Evolutionary conservation across 2,888 invertebrate genomes (phyloP).

Genomic region (Diarsia rubi): DNA sequence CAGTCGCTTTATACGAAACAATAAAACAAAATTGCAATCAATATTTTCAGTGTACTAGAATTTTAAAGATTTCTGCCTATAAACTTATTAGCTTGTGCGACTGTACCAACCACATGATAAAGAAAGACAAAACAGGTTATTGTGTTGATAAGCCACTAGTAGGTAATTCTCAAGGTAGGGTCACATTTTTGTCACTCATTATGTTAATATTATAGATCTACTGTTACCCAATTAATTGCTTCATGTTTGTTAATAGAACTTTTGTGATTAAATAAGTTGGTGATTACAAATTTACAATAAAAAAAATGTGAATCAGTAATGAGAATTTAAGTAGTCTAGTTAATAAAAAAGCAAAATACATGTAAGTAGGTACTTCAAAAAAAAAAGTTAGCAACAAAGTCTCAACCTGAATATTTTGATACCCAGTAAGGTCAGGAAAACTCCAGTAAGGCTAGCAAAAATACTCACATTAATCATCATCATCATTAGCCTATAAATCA

Average conservation of each 20-base stretch:
- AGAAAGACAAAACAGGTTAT: conserved; percentile 23
- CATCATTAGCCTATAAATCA: too few relatives aligned
- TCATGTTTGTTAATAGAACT: background rate
- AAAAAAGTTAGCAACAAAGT: background rate
- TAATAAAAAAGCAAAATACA: background rate
- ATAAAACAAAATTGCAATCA: too few relatives aligned
- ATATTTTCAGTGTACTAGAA: too few relatives aligned
- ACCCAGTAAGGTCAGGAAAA: background rate
- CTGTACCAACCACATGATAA: background rate
- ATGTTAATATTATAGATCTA: conserved; percentile 19
- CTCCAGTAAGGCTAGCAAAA: background rate
- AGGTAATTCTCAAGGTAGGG: conserved; percentile 25
- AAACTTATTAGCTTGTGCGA: too few relatives aligned
- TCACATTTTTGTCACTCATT: conserved; percentile 37
- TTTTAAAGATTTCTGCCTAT: too few relatives aligned
- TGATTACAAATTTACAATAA: background rate
- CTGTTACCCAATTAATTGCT: conserved; percentile 10
- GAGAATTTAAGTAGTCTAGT: background rate
- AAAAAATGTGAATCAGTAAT: background rate
- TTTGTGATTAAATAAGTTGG: background rate
- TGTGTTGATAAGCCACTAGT: conserved; percentile 26
- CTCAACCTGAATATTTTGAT: background rate
- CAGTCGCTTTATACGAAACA: too few relatives aligned
- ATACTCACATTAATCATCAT: background rate
- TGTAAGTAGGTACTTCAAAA: too few relatives aligned